A percentile compares a stretch with the other conserved stretches of the same genome.
Conservation (phyloP, 2,113 vertebrate species). For the Gambusia affinis region DNA sequence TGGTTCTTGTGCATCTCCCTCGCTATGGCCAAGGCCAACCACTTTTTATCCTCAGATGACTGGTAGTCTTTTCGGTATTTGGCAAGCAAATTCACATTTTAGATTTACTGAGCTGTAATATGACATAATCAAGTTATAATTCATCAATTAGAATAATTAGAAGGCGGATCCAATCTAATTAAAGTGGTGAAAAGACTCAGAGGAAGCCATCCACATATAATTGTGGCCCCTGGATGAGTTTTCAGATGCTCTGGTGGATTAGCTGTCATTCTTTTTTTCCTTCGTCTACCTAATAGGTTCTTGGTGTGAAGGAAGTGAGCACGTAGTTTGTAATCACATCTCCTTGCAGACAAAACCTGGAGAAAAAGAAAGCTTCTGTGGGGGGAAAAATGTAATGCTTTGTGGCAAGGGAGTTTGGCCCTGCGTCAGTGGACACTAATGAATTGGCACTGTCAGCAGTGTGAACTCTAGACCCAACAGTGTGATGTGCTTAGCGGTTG, state of each 20-base stretch:
- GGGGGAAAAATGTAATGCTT: conserved; percentile 47
- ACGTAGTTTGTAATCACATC: conserved; percentile 16
- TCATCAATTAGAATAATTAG: conserved; percentile 83
- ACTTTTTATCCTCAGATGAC: conserved; percentile 70
- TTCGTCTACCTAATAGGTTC: conserved; percentile 23
- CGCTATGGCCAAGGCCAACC: conserved; percentile 40
- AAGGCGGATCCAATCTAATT: conserved; percentile 81
- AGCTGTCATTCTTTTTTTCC: conserved; percentile 33
- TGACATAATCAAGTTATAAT: conserved; percentile 82
- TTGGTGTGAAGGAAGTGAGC: conserved; percentile 10
- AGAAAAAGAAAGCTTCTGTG: conserved; percentile 11
- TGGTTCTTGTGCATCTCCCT: conserved; percentile 32
- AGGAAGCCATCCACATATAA: conserved; percentile 68
- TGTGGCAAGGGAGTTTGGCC: conserved; percentile 63
- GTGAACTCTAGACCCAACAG: conserved; percentile 58
- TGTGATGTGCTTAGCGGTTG: conserved; percentile 64
- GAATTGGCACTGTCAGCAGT: conserved; percentile 72
- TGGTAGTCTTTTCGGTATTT: conserved; percentile 54
- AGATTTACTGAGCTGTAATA: conserved; percentile 75
- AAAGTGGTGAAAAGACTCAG: conserved; percentile 72
- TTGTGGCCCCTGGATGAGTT: conserved; percentile 46
- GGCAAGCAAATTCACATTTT: conserved; percentile 71
- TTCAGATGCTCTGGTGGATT: conserved; percentile 40
- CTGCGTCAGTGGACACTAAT: conserved; percentile 74
- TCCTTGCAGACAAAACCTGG: conserved; percentile 8